Base-by-base conservation (phyloP, 2,888 invertebrate species). In the Sepiola atlantica region DNA sequence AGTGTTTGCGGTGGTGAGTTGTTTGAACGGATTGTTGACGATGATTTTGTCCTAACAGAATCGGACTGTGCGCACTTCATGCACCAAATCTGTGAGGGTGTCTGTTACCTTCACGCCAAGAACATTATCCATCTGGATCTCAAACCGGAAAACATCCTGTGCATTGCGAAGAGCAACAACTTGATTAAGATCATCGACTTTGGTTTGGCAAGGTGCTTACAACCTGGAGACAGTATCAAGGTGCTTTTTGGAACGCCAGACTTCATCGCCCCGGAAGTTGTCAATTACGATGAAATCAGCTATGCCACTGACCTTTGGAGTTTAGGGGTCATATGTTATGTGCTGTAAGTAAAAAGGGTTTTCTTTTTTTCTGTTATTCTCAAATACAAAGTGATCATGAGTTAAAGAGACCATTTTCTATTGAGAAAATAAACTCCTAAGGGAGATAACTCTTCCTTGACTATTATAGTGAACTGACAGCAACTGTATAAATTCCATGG, bases 61-160 rank as follows among this genome's bases (percentile, higher is more conserved):
- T 98, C 98, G 95, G 99, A 99, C 77, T 99, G 99, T 97, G 98
- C 99, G 0, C 98, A 99, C 95, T 99, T 99, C 97, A 98, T 99
- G 98, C 98, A 99, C 55, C 99, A 99, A 98, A 99, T 99, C 95
- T 99, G 99, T 97, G 99, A 99, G 97, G 99, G 99, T 55, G 98
- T 99, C 95, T 98, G 98, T 97, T 99, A 99, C 97, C 99, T 99
- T 96, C 99, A 99, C 97, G 98, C 98, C 94, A 98, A 99, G 97
- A 98, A 98, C 96, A 99, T 99, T 96, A 98, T 99, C 94, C 99
- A 99, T 98, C 98, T 99, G 94, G 99, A 99, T 97, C 98, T 99
- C 98, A 99, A 99, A 98, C 99, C 99, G 32, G 99, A 99, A 97
- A 99, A 99, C 97, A 99, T 99, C 96, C 98, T 99, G 94, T 99